A percentile compares a stretch with the other conserved stretches of the same genome.
phyloP scores from a whole-genome alignment of 2,113 vertebrate genomes.

The Pangasianodon hypophthalmus region DNA sequence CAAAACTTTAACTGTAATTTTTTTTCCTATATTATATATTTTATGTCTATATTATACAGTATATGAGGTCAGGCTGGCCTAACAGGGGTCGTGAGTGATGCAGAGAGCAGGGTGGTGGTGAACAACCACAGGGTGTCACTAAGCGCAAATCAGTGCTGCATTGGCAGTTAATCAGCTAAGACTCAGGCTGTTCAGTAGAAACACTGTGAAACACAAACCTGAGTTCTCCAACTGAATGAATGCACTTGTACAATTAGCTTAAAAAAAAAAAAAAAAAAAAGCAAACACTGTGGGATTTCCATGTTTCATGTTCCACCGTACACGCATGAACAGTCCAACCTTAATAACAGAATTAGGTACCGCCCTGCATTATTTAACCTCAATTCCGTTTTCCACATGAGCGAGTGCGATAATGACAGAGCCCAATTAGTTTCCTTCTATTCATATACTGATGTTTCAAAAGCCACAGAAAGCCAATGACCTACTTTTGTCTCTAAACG shows the following conservation, averaged over 20 bases:
- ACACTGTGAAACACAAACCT: neutral
- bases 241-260: neutral
- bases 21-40: neutral
- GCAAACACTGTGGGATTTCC: neutral
- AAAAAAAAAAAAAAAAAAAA: neutral
- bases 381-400: slow-evolving; percentile 48
- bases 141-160: neutral
- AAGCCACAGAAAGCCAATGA: slow-evolving; percentile 13
- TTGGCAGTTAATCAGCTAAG: neutral
- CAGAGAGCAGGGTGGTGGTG: neutral
- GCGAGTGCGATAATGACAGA: slow-evolving; percentile 33
- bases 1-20: neutral
- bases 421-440: slow-evolving; percentile 33
- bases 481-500: neutral
- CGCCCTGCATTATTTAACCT: slow-evolving; percentile 6
- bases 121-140: slow-evolving; percentile 41
- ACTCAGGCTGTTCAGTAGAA: neutral
- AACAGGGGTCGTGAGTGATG: neutral
- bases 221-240: neutral
- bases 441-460: slow-evolving; percentile 25
- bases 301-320: neutral
- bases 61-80: neutral
- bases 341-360: slow-evolving; percentile 32
- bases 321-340: neutral
- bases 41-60: neutral